Base-by-base conservation (phyloP, 2,797 vertebrate genomes). In the Pygocentrus nattereri region DNA sequence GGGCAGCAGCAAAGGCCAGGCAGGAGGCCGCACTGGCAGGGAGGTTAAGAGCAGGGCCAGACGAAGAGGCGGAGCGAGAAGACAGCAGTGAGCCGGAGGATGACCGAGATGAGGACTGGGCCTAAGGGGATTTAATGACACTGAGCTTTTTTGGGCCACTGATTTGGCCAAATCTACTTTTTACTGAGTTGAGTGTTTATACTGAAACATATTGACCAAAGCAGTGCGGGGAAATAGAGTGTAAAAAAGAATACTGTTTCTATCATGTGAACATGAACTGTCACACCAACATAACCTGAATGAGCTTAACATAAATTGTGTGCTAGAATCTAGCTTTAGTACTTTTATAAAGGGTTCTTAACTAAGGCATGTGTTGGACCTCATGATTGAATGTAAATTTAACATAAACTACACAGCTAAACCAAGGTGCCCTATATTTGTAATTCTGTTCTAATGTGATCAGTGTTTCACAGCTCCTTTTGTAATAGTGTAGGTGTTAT, bases 91-190 rank as follows among this genome's bases (percentile, higher is more conserved):
- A 93, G 75, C 84, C 64, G 2, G 93, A 94, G 18, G 94, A 95
- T 34, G 90, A 93, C 0, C 72, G 91, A 0, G 94, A 95, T 65
- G 90, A 92, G 74, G 95, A 95, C 89, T 95, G 95, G 95, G 90
- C 91, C 78, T 95, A 86, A 95, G 52, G 18, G 69, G 23, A 16
- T 8, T 3, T 27, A 6, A 21, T 44, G 38, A 27, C 50, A 10
- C 13, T 23, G 44, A 23, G 12, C 19, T 47, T 15, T 16, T 19
- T 56, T 11, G 47, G 6, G 18, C 47, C 30, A 38, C 15, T 31
- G 44, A 47, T 56, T 50, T 75, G 54, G 23, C 41, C 56, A 25
- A 58, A 71, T 69, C 27, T 47, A 31, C 19, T 49, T 56, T 38
- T 12, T 27, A 25, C n/a, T 15, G 6, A 6, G 34, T 38, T 8